Conservation (phyloP, 2,797 vertebrate species). For the Eulemur coronatus region DNA sequence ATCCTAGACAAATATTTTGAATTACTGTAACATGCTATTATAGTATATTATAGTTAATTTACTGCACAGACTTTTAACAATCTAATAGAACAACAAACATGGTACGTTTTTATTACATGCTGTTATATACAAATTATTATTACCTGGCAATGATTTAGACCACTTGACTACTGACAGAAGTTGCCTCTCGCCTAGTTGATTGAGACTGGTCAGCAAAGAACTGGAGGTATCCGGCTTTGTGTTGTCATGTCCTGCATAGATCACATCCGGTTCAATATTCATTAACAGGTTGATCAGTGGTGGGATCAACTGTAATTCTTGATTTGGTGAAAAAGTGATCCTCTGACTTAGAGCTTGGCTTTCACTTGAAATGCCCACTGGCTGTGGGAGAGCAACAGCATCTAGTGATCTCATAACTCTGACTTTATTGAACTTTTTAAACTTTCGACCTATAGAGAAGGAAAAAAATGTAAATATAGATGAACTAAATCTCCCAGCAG, state of each 20-base stretch:
- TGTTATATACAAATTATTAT: slow-evolving; percentile 60
- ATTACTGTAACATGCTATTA: not conserved
- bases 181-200: slow-evolving; percentile 95
- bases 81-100: not conserved
- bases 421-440: slow-evolving; percentile 95
- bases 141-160: slow-evolving; percentile 99
- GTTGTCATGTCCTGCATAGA: slow-evolving; percentile 94
- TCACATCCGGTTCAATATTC: slow-evolving; percentile 94
- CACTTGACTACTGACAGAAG: slow-evolving; percentile 97
- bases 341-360: slow-evolving; percentile 86
- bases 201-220: slow-evolving; percentile 94
- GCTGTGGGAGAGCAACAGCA: slow-evolving; percentile 82
- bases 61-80: not conserved
- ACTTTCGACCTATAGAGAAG: slow-evolving; percentile 91
- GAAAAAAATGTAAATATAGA: slow-evolving; percentile 33
- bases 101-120: not conserved
- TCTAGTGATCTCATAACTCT: slow-evolving; percentile 90
- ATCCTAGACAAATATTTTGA: not conserved
- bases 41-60: not conserved
- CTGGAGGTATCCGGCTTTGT: slow-evolving; percentile 91
- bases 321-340: slow-evolving; percentile 88
- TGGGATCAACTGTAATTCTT: slow-evolving; percentile 91
- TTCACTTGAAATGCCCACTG: slow-evolving; percentile 79
- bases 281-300: slow-evolving; percentile 92
- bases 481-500: not conserved